These are phyloP conservation scores for Takifugu flavidus DNA, from an alignment of 2,113 vertebrate species.

Conservation along the genomic window DNA sequence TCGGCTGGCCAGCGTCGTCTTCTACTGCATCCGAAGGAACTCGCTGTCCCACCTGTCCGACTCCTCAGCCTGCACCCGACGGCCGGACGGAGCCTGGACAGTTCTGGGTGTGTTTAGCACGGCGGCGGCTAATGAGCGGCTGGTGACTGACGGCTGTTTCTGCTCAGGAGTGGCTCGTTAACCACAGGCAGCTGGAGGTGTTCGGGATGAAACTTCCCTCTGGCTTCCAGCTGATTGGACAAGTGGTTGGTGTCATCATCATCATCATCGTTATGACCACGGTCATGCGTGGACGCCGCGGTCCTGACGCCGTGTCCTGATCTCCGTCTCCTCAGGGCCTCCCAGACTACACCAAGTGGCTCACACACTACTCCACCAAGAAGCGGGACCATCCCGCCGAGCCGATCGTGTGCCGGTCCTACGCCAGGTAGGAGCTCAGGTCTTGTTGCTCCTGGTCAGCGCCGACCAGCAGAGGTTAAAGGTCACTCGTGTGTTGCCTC, in stretches of 20 bases:
- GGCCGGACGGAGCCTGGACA: conserved; percentile 63
- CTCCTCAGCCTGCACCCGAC: conserved; percentile 62
- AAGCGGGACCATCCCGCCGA: conserved; percentile 60
- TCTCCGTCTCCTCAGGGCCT: conserved; percentile 64
- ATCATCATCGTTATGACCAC: too few species aligned
- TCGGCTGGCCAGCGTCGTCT: conserved; percentile 78
- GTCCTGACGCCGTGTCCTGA: too few species aligned
- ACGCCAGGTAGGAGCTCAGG: conserved; percentile 69
- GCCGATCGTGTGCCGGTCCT: conserved; percentile 72
- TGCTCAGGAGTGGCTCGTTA: conserved; percentile 77
- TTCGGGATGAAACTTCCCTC: too few species aligned
- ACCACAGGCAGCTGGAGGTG: too few species aligned
- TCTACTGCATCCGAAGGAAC: conserved; percentile 76
- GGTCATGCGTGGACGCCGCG: too few species aligned
- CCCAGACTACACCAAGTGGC: conserved; percentile 82
- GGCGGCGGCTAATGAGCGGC: too few species aligned
- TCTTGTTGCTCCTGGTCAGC: background rate
- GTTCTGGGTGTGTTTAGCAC: conserved; percentile 72
- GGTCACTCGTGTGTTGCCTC: background rate
- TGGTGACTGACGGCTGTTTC: background rate
- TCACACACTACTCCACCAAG: conserved; percentile 76
- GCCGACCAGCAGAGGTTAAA: background rate
- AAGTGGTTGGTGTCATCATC: too few species aligned
- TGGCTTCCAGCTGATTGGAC: too few species aligned
- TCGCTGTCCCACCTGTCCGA: conserved; percentile 65